phyloP scores from a whole-genome alignment of 2,888 invertebrate genomes.

The Drosophila nigricruria region DNA sequence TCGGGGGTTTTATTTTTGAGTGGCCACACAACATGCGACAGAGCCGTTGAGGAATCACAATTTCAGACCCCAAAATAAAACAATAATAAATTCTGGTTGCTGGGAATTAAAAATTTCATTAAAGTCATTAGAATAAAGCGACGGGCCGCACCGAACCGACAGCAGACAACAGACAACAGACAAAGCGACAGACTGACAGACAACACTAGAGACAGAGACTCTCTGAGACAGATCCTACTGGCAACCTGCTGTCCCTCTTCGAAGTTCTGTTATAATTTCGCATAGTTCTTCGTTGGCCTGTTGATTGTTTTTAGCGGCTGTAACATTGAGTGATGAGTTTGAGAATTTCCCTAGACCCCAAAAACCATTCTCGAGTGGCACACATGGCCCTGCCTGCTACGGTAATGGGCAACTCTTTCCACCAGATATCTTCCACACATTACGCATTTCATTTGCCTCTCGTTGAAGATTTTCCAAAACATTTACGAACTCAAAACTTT shows the following conservation, averaged over 20 bases:
- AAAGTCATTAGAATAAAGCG: conserved; percentile 82
- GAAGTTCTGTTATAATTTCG: conserved; percentile 49
- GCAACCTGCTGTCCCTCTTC: neutral
- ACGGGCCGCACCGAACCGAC: conserved; percentile 54
- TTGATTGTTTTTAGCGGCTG: conserved; percentile 74
- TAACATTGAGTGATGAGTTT: conserved; percentile 73
- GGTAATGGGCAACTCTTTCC: conserved; percentile 26
- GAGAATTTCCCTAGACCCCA: conserved; percentile 22
- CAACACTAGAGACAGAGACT: neutral
- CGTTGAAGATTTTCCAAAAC: conserved; percentile 60
- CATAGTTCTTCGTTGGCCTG: conserved; percentile 62
- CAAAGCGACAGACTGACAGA: conserved; percentile 30
- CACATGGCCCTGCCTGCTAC: conserved; percentile 44
- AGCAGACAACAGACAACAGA: conserved; percentile 39
- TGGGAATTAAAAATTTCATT: conserved; percentile 83
- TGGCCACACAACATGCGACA: conserved; percentile 78
- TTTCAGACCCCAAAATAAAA: conserved; percentile 43
- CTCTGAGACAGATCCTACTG: neutral
- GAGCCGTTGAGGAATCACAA: conserved; percentile 32
- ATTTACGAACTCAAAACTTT: conserved; percentile 59
- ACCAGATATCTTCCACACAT: conserved; percentile 21
- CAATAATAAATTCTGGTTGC: conserved; percentile 83
- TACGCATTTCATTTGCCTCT: conserved; percentile 50
- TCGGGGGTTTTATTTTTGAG: conserved; percentile 69
- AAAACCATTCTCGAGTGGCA: conserved; percentile 21